Conservation (phyloP, 2,113 vertebrate genomes). For the Tinamus guttatus region DNA sequence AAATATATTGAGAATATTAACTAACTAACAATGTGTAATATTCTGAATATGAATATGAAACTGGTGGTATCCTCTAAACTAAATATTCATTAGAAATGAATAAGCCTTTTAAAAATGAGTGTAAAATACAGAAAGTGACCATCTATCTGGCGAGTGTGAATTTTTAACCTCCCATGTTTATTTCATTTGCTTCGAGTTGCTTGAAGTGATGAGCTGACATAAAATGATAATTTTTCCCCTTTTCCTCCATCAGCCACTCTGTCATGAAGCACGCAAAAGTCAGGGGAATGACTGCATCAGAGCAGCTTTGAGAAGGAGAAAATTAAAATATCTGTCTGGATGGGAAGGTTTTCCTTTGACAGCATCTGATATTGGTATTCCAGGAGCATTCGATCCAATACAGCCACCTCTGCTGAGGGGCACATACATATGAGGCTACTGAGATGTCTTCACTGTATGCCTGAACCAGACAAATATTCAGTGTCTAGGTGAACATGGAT, state of each 20-base stretch:
- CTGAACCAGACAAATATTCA: background rate
- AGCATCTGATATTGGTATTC: fast-evolving
- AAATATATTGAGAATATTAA: background rate
- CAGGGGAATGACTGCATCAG: background rate
- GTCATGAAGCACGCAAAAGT: background rate
- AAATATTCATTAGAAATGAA: background rate
- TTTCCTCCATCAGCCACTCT: background rate
- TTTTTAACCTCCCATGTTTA: conserved; percentile 21
- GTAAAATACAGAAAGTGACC: background rate
- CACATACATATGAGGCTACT: no score
- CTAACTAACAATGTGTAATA: background rate
- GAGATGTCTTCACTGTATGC: background rate
- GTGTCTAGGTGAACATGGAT: background rate
- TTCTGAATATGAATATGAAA: background rate
- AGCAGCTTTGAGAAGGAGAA: background rate
- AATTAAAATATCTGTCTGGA: background rate
- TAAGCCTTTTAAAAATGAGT: background rate
- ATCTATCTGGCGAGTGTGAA: background rate
- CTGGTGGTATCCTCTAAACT: background rate
- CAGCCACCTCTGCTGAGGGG: background rate
- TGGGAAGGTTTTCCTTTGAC: background rate
- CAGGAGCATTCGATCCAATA: fast-evolving
- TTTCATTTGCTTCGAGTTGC: conserved; percentile 13
- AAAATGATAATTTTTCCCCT: background rate
- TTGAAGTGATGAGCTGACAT: conserved; percentile 9